A percentile compares a stretch with the other conserved stretches of the same genome.
phyloP scores from a whole-genome alignment of 2,113 vertebrate species.

The Rhinichthys klamathensis region DNA sequence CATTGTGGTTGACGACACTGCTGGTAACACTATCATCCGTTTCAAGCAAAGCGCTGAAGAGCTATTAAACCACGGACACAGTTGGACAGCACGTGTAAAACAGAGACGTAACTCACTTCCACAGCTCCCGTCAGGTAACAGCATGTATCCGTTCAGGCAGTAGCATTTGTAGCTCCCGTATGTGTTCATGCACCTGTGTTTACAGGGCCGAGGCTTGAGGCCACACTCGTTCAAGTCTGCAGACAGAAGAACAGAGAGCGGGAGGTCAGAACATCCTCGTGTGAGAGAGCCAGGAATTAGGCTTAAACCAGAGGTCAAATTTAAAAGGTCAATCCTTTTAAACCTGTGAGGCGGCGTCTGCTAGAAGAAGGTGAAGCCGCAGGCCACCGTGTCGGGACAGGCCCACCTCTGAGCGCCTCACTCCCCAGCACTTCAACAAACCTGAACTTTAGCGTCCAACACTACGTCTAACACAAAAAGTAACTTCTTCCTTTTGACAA shows the following conservation, averaged over 20 bases:
- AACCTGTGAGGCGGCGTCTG: background rate
- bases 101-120: conserved; percentile 82
- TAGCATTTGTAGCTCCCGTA: conserved; percentile 99
- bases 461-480: background rate
- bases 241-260: conserved; percentile 53
- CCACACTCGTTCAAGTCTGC: conserved; percentile 97
- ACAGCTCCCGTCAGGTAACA: conserved; percentile 94
- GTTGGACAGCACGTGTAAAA: conserved; percentile 69
- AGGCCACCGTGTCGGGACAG: conserved; percentile 29
- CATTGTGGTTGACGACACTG: background rate
- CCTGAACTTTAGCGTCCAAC: conserved; percentile 29
- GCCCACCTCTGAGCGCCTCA: conserved; percentile 18
- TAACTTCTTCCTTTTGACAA: background rate
- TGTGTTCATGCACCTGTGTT: conserved; percentile 98
- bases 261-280: conserved; percentile 45
- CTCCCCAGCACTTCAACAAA: background rate
- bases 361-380: background rate
- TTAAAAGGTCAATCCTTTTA: conserved; percentile 43
- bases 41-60: background rate
- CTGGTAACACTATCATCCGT: background rate
- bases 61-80: background rate
- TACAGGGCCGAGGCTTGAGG: conserved; percentile 94
- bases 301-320: conserved; percentile 40
- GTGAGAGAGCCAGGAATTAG: background rate
- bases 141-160: conserved; percentile 96